Base-by-base conservation (phyloP, 2,113 vertebrate genomes). In the Garra rufa region DNA sequence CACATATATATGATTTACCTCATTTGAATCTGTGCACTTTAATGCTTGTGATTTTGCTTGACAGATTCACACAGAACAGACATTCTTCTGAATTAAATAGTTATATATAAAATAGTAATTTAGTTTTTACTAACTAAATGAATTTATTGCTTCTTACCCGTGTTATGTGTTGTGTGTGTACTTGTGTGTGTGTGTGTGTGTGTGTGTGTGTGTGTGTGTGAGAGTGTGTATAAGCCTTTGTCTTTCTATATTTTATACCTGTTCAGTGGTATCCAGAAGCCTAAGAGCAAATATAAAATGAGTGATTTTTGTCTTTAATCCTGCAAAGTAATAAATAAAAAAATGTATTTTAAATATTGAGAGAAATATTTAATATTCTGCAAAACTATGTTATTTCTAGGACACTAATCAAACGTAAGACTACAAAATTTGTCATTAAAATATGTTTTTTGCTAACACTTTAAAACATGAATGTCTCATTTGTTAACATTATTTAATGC, bases 21-120 rank as follows among this genome's bases (percentile, higher is more conserved):
- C 76, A 41, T 43, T 38, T 76, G 24, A 75, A 50, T 30, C 24
- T 55, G 28, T 76, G 74, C 74, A 76, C 74, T 76, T 76, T 76
- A 46, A 9, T 7, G 41, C 15, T 38, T n/a, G 63, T 19, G 28
- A 19, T 63, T 6, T 67, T 38, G 15, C 21, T 21, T 41, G 19
- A 13, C 34, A 26, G 10, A 26, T 63, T 63, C 59, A 28, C 59
- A 15, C 59, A 24, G 43, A 43, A 43, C 17, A 67, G 2, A 34
- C 7, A 8, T 65, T n/a, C n/a, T n/a, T n/a, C 17, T 65, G 28
- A 65, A 34, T 19, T 30, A 26, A 26, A 73, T 26, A 9, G 1
- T 74, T 48, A 4, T 48, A 74, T 74, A 28, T 67, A 10, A 38
- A 67, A 5, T 2, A 10, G 63, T 19, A n/a, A 3, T 70, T 70